A percentile compares a stretch with the other conserved stretches of the same genome.
Evolutionary conservation across 2,888 invertebrate genomes (phyloP).

Genomic region (Hydroisotoma schaefferi): DNA sequence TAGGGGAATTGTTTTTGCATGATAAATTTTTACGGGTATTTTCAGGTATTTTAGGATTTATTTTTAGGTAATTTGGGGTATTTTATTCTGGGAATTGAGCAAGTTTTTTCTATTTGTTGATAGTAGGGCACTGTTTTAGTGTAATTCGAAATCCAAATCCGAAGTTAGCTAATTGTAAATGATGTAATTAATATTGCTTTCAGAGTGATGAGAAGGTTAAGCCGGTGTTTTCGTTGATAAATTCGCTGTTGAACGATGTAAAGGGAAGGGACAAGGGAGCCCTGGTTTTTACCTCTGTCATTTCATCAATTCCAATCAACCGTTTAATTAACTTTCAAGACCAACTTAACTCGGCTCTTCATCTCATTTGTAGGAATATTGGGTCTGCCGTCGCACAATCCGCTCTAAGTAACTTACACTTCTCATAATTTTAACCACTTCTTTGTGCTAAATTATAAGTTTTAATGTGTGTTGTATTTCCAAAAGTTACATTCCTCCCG

Average conservation of each 20-base stretch:
- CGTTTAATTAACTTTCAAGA: constrained; percentile 39
- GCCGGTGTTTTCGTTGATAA: constrained; percentile 30
- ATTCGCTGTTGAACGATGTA: constrained; percentile 40
- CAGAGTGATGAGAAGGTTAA: constrained; percentile 43
- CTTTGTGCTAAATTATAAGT: not conserved
- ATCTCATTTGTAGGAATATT: constrained; percentile 37
- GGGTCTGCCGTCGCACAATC: constrained; percentile 26
- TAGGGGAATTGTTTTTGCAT: no score
- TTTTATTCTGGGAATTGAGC: not conserved
- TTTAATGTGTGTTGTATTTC: not conserved
- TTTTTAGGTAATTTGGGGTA: constrained; percentile 8
- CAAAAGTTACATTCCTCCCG: constrained; percentile 38
- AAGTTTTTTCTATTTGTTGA: not conserved
- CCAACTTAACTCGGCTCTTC: constrained; percentile 34
- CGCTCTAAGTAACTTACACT: constrained; percentile 31
- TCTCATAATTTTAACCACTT: not conserved
- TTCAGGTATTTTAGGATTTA: not conserved
- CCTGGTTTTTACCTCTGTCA: constrained; percentile 30
- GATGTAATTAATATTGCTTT: no score
- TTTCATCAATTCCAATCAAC: constrained; percentile 17
- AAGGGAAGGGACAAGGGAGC: constrained; percentile 38
- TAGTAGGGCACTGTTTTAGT: not conserved
- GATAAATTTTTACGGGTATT: no score
- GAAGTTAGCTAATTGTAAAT: no score
- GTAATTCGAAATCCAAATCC: no score